A percentile compares a stretch with the other conserved stretches of the same genome.
phyloP scores from a whole-genome alignment of 2,113 vertebrate species.

The Nestor notabilis region DNA sequence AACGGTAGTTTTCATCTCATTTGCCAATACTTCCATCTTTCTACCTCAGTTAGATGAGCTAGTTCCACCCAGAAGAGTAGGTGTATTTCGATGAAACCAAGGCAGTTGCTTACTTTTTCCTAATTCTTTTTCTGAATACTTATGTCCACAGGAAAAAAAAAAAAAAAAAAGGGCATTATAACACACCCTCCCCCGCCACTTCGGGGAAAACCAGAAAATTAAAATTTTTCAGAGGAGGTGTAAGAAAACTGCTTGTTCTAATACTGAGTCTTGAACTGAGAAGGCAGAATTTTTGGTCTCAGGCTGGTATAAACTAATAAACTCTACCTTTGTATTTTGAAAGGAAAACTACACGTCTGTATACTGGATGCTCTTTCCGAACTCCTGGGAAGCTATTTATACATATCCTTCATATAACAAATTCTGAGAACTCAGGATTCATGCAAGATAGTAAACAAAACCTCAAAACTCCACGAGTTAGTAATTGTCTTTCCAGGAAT shows the following conservation, averaged over 20 bases:
- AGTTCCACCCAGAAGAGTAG: background rate
- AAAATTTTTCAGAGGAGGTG: background rate
- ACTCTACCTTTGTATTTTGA: background rate
- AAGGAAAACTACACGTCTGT: background rate
- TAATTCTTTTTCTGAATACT: background rate
- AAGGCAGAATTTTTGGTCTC: background rate
- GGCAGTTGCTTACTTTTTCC: background rate
- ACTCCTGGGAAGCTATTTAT: background rate
- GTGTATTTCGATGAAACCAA: background rate
- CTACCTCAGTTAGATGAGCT: background rate
- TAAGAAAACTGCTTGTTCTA: background rate
- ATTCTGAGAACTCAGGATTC: background rate
- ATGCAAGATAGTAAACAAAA: background rate
- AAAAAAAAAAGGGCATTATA: no score
- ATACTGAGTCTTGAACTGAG: background rate
- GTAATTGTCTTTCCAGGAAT: background rate
- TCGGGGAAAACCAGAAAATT: background rate
- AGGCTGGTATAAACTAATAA: background rate
- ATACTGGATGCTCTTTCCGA: background rate
- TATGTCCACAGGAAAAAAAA: background rate
- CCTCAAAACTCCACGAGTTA: background rate
- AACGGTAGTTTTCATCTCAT: background rate
- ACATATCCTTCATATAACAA: background rate
- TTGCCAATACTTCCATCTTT: background rate
- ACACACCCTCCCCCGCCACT: background rate